Evolutionary conservation across 2,797 vertebrate genomes (phyloP).

Genomic region (Epinephelus malabaricus): DNA sequence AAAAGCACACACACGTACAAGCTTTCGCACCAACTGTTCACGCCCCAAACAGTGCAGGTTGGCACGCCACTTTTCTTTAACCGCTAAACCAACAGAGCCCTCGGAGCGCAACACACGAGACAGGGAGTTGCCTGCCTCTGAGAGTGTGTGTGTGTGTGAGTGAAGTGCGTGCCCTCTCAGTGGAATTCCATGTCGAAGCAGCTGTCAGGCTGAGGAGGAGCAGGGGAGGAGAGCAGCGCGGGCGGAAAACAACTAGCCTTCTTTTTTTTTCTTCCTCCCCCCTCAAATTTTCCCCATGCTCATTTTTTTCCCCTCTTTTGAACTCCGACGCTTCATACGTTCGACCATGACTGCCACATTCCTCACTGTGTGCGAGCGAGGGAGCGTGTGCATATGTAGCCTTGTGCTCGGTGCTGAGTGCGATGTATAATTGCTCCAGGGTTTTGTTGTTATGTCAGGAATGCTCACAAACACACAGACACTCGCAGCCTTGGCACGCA

Average conservation of each 20-base stretch:
- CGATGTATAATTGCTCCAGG: constrained; percentile 76
- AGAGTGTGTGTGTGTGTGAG: constrained; percentile 25
- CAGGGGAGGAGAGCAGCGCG: constrained; percentile 74
- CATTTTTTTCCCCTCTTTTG: constrained; percentile 61
- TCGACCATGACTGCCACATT: constrained; percentile 77
- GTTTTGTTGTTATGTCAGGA: constrained; percentile 79
- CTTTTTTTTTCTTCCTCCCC: not conserved
- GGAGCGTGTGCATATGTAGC: constrained; percentile 31
- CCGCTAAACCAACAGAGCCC: constrained; percentile 77
- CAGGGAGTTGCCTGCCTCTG: constrained; percentile 58
- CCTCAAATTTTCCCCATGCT: constrained; percentile 63
- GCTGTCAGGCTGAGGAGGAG: constrained; percentile 85
- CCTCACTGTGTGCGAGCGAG: constrained; percentile 58
- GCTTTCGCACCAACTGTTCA: constrained; percentile 60
- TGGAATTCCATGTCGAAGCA: constrained; percentile 85
- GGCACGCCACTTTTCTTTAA: constrained; percentile 75
- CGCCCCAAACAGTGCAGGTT: constrained; percentile 67
- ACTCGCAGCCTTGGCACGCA: constrained; percentile 45
- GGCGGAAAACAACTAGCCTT: constrained; percentile 76
- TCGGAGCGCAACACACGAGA: constrained; percentile 56
- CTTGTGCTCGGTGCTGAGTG: constrained; percentile 51
- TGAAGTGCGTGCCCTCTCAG: constrained; percentile 77
- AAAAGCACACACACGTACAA: constrained; percentile 29
- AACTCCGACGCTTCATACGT: constrained; percentile 68
- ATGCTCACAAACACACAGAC: constrained; percentile 69